Base-by-base conservation (phyloP, 1,140 invertebrate genomes). In the Acyrthosiphon pisum region DNA sequence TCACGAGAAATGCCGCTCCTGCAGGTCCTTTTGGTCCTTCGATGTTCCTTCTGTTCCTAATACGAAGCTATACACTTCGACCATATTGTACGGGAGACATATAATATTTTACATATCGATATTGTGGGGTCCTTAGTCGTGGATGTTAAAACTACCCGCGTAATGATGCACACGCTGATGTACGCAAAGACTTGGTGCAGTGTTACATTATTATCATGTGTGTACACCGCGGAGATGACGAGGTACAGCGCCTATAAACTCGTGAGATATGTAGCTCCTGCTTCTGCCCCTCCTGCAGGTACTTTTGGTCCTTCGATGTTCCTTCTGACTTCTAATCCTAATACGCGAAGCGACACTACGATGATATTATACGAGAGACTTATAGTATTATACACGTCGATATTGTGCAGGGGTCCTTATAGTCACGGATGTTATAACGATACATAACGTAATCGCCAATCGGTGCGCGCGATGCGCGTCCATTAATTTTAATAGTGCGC, bases 401-500 rank as follows among this genome's bases (percentile, higher is more conserved):
- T 50, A 46, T 83, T 41, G 41, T 41, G 41, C n/a, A n/a, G 68
- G 90, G 68, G 9, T 48, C 44, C 22, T 81, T 41, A 90, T n/a
- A 41, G 23, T 41, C 9, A 18, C n/a, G 60, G 60, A 7, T 68
- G 50, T 53, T 53, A 26, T 86, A 44, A 44, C 83, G 41, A 86
- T 86, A 46, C 23, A 44, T 30, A 86, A 44, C 37, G 20, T 83
- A 84, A 87, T 87, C 44, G 84, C 44, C 60, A 48, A 30, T n/a
- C 44, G 84, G 23, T 76, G 60, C 41, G 44, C 83, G 8, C 83
- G 6, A n/a, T 23, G 44, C 83, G 2, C 83, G 6, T 87, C 88
- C 90, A 76, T 91, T 84, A 84, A 23, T 84, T 84, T 44, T 84
- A 84, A 84, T 84, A 84, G 83, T 41, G 83, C 22, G 23, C 76